Evolutionary conservation across 2,797 vertebrate species (phyloP), one percentile per base, ranked within the genome.

Genomic region (Thaleichthys pacificus): DNA sequence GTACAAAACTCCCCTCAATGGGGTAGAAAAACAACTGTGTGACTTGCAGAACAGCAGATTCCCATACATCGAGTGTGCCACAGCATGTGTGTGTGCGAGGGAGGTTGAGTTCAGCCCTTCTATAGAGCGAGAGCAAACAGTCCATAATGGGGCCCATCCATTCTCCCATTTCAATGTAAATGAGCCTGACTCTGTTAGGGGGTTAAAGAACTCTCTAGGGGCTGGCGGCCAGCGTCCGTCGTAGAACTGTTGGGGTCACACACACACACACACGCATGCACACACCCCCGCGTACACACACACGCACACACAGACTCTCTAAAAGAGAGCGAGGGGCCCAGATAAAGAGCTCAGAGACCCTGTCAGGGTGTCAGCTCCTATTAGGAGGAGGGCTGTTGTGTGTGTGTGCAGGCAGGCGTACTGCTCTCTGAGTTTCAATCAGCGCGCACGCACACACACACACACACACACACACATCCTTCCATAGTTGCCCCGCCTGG

Each of bases 121-220:
- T 85, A 83, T 90, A 73, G 70, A 86, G 88, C 86, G 42, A 91
- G 91, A 92, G 91, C 91, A 89, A 91, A 88, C 91, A 93, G 87
- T 85, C 88, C 80, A 88, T 89, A 93, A 93, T 94, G 88, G 83
- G 90, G 88, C 81, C 80, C 86, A 89, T 86, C 89, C 90, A 90
- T 24, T 93, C 91, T 92, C 84, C 89, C 84, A 89, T 94, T 94
- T 92, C 92, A 91, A 94, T 94, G 92, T 92, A 94, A 95, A 94
- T 94, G 83, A 90, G 92, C 88, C 89, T 91, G 87, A 93, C 91
- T 93, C 90, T 95, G 89, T 92, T 87, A 75, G 88, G 79, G 92
- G 91, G 92, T 92, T 93, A 89, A 93, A 90, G 93, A 94, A 89
- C 74, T 83, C 89, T 84, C 86, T 83, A 54, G 91, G 88, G 91